Percentiles rank a stretch among this genome's conserved stretches.
These are phyloP conservation scores for Danio kyathit DNA, from an alignment of 2,797 vertebrate genomes.

Conservation along the genomic window DNA sequence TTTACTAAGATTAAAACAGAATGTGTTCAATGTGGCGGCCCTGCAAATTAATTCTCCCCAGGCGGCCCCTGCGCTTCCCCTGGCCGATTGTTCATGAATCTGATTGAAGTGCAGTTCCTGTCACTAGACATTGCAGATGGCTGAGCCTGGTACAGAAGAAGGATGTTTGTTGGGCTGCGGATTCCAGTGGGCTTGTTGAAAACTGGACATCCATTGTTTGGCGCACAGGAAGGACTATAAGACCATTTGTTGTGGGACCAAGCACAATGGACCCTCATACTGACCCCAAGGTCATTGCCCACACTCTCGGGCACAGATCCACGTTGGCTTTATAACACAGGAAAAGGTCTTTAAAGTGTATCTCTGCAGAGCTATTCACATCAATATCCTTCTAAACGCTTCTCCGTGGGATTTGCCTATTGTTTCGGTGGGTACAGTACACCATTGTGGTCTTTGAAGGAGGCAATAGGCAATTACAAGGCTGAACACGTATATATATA, in stretches of 20 bases:
- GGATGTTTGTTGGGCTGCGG: conserved; percentile 46
- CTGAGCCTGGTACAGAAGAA: conserved; percentile 53
- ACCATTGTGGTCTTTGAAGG: conserved; percentile 63
- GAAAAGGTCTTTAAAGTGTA: conserved; percentile 34
- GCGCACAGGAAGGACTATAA: conserved; percentile 49
- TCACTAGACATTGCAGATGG: conserved; percentile 45
- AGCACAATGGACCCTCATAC: conserved; percentile 58
- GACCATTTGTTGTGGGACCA: conserved; percentile 50
- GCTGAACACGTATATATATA: conserved; percentile 56
- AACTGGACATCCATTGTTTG: conserved; percentile 59
- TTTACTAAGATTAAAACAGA: conserved; percentile 42
- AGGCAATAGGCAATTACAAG: conserved; percentile 52
- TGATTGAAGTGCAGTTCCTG: conserved; percentile 43
- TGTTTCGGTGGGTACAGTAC: conserved; percentile 44
- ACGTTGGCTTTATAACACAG: conserved; percentile 32
- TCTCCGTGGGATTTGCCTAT: conserved; percentile 33
- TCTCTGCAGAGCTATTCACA: conserved; percentile 21
- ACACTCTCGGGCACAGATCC: conserved; percentile 29
- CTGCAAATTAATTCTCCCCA: conserved; percentile 33
- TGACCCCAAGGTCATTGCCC: conserved; percentile 50
- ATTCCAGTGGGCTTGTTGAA: conserved; percentile 53
- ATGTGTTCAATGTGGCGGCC: conserved; percentile 22
- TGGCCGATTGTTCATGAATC: conserved; percentile 4
- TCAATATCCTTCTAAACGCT: conserved; percentile 26
- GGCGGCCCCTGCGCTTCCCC: conserved; percentile 36